These are phyloP conservation scores for Aix galericulata DNA, from an alignment of 2,113 vertebrate genomes.

Conservation along the genomic window DNA sequence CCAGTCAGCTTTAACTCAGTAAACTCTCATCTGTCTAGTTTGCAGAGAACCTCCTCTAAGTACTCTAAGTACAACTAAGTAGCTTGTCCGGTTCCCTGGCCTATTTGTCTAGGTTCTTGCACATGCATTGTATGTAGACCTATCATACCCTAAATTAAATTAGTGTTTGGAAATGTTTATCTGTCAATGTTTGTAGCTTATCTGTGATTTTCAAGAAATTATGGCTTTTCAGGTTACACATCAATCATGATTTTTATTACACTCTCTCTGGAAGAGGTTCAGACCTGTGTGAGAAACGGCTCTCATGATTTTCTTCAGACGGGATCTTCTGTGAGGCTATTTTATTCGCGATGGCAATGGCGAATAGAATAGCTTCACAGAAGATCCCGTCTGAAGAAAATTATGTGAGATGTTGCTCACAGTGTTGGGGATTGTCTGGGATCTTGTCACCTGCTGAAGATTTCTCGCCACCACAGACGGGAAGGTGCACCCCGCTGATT, in stretches of 20 bases:
- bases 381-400: too few relatives aligned
- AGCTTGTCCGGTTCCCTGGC: not conserved
- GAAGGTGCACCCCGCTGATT: too few relatives aligned
- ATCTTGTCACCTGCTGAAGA: too few relatives aligned
- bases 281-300: not conserved
- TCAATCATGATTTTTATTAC: not conserved
- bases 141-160: not conserved
- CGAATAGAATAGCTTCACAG: too few relatives aligned
- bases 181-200: not conserved
- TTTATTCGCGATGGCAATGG: too few relatives aligned
- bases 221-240: not conserved
- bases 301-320: too few relatives aligned
- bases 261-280: not conserved
- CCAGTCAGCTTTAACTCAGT: constrained; percentile 43
- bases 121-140: not conserved
- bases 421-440: too few relatives aligned
- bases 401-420: too few relatives aligned
- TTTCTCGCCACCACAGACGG: too few relatives aligned
- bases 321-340: too few relatives aligned
- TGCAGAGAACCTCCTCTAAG: not conserved
- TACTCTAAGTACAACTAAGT: not conserved
- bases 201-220: not conserved
- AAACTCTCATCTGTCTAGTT: not conserved
- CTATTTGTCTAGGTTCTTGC: not conserved
- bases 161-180: not conserved